Percentiles rank a stretch among this genome's conserved stretches.
Evolutionary conservation across 2,888 invertebrate genomes (phyloP).

Genomic region (Asteroscopus sphinx): DNA sequence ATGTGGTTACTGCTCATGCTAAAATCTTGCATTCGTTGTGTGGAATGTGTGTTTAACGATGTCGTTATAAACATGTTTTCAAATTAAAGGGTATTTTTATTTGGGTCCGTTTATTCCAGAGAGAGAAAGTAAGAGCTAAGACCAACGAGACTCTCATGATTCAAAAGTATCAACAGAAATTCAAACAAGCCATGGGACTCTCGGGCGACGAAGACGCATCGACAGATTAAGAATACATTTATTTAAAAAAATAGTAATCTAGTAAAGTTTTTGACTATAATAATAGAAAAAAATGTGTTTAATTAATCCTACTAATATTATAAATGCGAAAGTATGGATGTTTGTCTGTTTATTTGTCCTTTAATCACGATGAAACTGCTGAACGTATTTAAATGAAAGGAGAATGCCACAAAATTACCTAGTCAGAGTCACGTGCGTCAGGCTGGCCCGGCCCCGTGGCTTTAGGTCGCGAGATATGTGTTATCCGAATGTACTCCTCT

Average conservation of each 20-base stretch:
- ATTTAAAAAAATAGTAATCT: slow-evolving; percentile 63
- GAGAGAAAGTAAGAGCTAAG: slow-evolving; percentile 80
- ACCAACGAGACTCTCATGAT: slow-evolving; percentile 68
- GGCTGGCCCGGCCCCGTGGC: no score
- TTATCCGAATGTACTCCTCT: no score
- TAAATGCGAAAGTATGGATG: no score
- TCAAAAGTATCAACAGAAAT: slow-evolving; percentile 81
- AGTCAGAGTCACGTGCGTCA: no score
- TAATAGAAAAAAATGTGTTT: slow-evolving; percentile 45
- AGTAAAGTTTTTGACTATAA: slow-evolving; percentile 59
- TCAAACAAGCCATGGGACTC: slow-evolving; percentile 83
- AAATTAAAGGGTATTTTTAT: slow-evolving; percentile 41
- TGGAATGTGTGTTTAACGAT: slow-evolving; percentile 39
- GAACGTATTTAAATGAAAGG: no score
- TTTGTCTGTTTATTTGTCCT: no score
- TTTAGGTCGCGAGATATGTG: no score
- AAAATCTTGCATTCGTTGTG: slow-evolving; percentile 38
- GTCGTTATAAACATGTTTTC: slow-evolving; percentile 15
- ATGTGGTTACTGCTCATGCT: slow-evolving; percentile 9
- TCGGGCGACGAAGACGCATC: slow-evolving; percentile 84
- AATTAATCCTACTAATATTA: no score
- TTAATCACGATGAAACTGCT: no score
- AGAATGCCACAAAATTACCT: no score
- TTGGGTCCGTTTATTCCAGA: slow-evolving; percentile 69
- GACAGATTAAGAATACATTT: slow-evolving; percentile 70